Conservation (phyloP, 2,888 invertebrate species). For the Caenorhabditis drosophilae region DNA sequence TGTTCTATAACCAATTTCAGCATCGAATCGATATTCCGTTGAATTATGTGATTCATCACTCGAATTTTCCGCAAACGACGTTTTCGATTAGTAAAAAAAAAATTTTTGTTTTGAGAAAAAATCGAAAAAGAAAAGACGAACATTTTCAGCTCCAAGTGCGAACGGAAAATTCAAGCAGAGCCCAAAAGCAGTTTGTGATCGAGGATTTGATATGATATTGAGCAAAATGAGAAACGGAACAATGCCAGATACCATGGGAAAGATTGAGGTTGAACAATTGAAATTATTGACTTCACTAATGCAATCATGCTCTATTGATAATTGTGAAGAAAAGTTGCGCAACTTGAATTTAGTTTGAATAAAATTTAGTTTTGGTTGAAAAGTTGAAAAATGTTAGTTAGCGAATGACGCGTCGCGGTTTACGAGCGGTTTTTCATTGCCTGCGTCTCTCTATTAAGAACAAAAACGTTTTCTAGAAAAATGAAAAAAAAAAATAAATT, state of each 20-base stretch:
- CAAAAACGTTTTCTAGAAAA: too few species aligned
- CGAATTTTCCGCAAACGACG: constrained; percentile 59
- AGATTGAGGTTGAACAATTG: constrained; percentile 43
- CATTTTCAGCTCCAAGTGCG: constrained; percentile 22
- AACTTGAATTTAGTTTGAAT: too few species aligned
- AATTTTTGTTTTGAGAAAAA: not conserved
- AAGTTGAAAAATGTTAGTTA: too few species aligned
- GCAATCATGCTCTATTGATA: too few species aligned
- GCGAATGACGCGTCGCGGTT: too few species aligned
- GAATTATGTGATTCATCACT: constrained; percentile 55
- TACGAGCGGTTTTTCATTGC: too few species aligned
- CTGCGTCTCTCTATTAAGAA: too few species aligned
- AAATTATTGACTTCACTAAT: too few species aligned
- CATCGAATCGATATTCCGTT: constrained; percentile 2
- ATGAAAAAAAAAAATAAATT: too few species aligned
- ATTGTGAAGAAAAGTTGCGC: too few species aligned
- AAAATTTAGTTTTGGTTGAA: too few species aligned
- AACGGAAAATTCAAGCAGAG: constrained; percentile 33
- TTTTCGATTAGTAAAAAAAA: constrained; percentile 54
- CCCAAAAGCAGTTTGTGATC: constrained; percentile 52
- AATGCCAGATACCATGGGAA: constrained; percentile 29
- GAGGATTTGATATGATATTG: constrained; percentile 60
- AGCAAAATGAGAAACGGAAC: constrained; percentile 54
- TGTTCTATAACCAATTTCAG: too few species aligned
- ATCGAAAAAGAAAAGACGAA: not conserved